Conservation (phyloP, 23 tunicate species). For the Oikopleura dioica region DNA sequence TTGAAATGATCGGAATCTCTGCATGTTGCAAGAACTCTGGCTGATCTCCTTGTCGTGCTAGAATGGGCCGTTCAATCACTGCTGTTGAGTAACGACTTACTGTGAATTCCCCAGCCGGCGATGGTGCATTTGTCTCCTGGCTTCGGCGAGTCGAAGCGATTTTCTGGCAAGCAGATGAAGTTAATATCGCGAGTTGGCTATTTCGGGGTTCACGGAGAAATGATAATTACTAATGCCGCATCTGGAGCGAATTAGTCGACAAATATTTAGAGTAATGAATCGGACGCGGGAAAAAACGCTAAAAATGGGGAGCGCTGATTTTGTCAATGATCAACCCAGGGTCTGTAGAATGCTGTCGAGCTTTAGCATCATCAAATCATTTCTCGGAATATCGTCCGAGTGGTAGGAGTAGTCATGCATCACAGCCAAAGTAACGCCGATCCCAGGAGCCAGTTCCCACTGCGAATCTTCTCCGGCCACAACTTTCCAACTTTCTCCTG, state of each 20-base stretch:
- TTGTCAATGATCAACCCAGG: too few relatives aligned
- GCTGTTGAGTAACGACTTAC: conserved; percentile 14
- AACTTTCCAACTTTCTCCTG: conserved; percentile 20
- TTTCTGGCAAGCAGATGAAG: conserved; percentile 32
- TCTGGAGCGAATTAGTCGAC: too few relatives aligned
- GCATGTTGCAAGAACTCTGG: conserved; percentile 29
- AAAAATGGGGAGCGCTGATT: too few relatives aligned
- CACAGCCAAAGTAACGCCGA: conserved; percentile 7
- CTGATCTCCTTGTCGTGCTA: background rate
- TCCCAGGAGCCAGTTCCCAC: background rate
- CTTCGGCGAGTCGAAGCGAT: conserved; percentile 22
- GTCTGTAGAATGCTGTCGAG: conserved; percentile 15
- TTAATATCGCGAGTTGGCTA: conserved; percentile 8
- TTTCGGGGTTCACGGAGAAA: too few relatives aligned
- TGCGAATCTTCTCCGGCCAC: conserved; percentile 27
- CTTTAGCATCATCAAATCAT: conserved; percentile 44
- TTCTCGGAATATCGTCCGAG: conserved; percentile 30
- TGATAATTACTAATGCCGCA: too few relatives aligned
- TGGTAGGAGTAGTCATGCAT: conserved; percentile 17
- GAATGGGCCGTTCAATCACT: background rate
- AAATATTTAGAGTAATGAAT: too few relatives aligned
- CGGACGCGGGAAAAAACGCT: too few relatives aligned
- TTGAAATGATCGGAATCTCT: conserved; percentile 46
- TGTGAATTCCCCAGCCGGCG: conserved; percentile 53
- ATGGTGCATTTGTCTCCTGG: conserved; percentile 58